Evolutionary conservation across 2,888 invertebrate genomes (phyloP), one percentile per base, ranked within the genome.

Genomic region (Pogonocherus hispidulus): DNA sequence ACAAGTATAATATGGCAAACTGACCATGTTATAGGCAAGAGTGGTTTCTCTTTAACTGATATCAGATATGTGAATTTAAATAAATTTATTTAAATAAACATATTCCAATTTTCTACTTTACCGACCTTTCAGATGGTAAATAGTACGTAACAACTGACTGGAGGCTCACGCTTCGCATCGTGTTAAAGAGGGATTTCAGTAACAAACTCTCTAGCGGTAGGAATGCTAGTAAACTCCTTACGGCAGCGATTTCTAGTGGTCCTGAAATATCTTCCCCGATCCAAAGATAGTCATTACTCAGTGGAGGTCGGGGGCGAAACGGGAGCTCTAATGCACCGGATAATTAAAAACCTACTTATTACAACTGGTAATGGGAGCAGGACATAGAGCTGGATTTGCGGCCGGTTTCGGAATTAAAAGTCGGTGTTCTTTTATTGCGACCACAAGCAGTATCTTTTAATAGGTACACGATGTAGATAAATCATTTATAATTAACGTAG

Each of bases 291-390:
- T 23, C 55, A 56, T 56, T 37, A 56, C 37, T 56, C 14, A 56
- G 55, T 46, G 41, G 19, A 16, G 23, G 23, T 20, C n/a, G 16
- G 8, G 22, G 14, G 3, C 23, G 59, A 32, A 22, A 16, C 18
- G 23, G 41, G 44, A 16, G 32, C 37, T 54, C 66, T 66, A 66
- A 66, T 66, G 62, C 62, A 62, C 44, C 66, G 47, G 55, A 54
- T 62, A 66, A 66, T 66, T 66, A 66, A 66, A 66, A 66, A 66
- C 52, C 22, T 44, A 62, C 46, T 66, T 54, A 52, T 66, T 62
- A 60, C 54, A 9, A n/a, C 44, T 11, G n/a, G 16, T 56, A 56
- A 41, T 22, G 44, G 19, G 22, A 20, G 19, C 4, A 27, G 3
- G 32, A 51, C 32, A 62, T 49, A 51, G 22, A 11, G 14, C 11